Evolutionary conservation across 1,140 invertebrate genomes (phyloP), one percentile per base, ranked within the genome.

Genomic region (Caenorhabditis brenneri): DNA sequence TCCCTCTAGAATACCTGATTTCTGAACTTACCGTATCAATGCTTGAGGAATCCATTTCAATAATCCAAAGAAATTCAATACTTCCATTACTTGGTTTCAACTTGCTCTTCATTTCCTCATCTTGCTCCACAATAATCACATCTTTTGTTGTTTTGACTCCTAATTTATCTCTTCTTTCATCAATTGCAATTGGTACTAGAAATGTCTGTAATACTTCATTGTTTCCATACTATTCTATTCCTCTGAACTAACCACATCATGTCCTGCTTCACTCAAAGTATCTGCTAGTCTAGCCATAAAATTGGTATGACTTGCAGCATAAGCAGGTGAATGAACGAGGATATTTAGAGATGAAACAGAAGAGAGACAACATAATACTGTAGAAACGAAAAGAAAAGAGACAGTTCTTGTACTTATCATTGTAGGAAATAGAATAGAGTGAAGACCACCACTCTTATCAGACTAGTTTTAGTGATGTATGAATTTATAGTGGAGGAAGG

Each of bases 251-350:
- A 58, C 80, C 80, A 60, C 79, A 36, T 80, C 33, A 92, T 91
- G 96, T 95, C 80, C 80, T 2, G 51, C 80, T 24, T 42, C 80
- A 36, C 22, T 24, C 3, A 81, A 27, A 7, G 80, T 81, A 33
- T 81, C 80, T 19, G 80, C 80, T 29, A 81, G 24, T 27, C 49
- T 81, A 7, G 51, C 80, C 53, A 81, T 55, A 27, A 81, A 81
- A 24, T 48, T 81, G 6, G 55, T 81, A 33, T 81, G 80, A 39
- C 46, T 53, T 31, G 51, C 46, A 1, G 46, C 80, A 60, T 53
- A 81, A 9, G 31, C n/a, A 22, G 80, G 80, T 6, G 29, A 39
- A 46, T 81, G 49, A 29, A 81, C 80, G 4, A 81, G 55, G 53
- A 58, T 51, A 51, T 51, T 51, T 51, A 51, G 48, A 51, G 48